phyloP scores from a whole-genome alignment of 1,140 invertebrate genomes.

The Meteorus sp. region DNA sequence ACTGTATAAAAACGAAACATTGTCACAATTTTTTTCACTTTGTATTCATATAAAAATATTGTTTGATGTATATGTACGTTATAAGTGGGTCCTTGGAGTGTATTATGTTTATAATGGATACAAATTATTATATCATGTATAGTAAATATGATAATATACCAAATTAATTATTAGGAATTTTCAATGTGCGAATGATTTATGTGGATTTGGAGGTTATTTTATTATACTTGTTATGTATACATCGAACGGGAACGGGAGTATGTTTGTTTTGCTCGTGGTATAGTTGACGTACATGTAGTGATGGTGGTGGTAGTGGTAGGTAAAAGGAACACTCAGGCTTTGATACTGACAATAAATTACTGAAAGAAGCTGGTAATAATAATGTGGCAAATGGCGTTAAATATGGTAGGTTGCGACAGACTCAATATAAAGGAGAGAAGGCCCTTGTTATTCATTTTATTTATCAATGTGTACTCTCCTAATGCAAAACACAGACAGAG shows the following conservation, averaged over 20 bases:
- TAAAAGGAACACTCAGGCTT: neutral
- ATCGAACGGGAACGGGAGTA: neutral
- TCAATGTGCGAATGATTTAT: conserved; percentile 11
- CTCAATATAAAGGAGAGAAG: conserved; percentile 30
- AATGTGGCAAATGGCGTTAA: conserved; percentile 35
- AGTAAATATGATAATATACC: conserved; percentile 3
- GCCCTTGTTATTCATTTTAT: conserved; percentile 27
- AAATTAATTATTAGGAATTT: conserved; percentile 14
- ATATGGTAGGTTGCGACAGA: conserved; percentile 34
- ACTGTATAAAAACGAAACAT: too few relatives aligned
- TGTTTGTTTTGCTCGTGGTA: neutral
- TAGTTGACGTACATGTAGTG: neutral
- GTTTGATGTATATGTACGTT: too few relatives aligned
- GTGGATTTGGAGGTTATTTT: neutral
- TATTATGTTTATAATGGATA: too few relatives aligned
- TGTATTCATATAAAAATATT: too few relatives aligned
- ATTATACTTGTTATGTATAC: too few relatives aligned
- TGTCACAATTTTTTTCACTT: too few relatives aligned
- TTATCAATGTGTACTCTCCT: too few relatives aligned
- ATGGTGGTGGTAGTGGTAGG: neutral
- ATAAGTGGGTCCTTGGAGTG: too few relatives aligned
- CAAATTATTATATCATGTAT: neutral
- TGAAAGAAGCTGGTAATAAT: conserved; percentile 31
- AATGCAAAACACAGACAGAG: too few relatives aligned
- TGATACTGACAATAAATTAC: conserved; percentile 30